Evolutionary conservation across 2,888 invertebrate genomes (phyloP).

Genomic region (Chaetogeoica ovagalla): DNA sequence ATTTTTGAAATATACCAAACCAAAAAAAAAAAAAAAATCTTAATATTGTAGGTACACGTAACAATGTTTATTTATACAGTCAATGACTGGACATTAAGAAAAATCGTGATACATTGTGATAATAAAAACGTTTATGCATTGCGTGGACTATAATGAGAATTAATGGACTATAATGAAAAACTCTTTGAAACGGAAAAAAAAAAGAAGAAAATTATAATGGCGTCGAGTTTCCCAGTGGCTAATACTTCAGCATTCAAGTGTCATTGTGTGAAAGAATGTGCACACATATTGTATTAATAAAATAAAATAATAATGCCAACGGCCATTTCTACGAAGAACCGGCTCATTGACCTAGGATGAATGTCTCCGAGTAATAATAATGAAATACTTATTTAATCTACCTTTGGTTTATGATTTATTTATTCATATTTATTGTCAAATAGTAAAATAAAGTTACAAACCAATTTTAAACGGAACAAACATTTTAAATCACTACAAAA

Average conservation of each 20-base stretch:
- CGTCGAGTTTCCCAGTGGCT: constrained; percentile 33
- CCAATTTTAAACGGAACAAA: not conserved
- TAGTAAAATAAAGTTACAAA: not conserved
- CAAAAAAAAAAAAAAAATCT: too few relatives aligned
- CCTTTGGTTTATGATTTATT: constrained; percentile 13
- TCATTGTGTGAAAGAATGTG: constrained; percentile 43
- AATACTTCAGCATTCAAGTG: constrained; percentile 43
- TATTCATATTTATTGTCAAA: constrained; percentile 15
- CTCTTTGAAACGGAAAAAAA: constrained; percentile 13
- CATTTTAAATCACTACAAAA: not conserved
- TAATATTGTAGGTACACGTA: too few relatives aligned
- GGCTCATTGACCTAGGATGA: constrained; percentile 50
- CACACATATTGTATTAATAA: constrained; percentile 48
- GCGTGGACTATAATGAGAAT: constrained; percentile 1
- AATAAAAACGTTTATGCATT: not conserved
- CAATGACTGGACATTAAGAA: not conserved
- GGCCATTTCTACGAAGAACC: constrained; percentile 34
- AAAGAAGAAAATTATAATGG: constrained; percentile 15
- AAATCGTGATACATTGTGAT: not conserved
- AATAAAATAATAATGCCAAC: constrained; percentile 47
- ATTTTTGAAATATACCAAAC: too few relatives aligned
- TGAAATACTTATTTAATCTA: constrained; percentile 44
- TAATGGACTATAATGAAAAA: constrained; percentile 30
- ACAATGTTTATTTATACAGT: not conserved
- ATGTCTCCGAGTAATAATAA: constrained; percentile 43